phyloP scores from a whole-genome alignment of 1,140 invertebrate genomes.

The Drosophila oshimai region DNA sequence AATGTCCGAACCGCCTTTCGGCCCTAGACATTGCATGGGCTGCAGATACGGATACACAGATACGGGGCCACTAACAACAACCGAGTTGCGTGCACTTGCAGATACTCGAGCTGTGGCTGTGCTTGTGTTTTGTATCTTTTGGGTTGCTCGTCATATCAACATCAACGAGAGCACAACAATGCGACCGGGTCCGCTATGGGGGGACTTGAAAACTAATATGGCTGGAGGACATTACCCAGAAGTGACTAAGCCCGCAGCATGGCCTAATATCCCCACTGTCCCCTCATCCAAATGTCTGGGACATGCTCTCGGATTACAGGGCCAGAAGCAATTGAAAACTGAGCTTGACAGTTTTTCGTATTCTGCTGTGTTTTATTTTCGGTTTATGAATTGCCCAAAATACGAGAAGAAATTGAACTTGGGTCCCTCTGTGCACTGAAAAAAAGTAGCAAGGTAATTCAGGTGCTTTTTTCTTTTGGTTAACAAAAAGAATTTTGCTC shows the following conservation, averaged over 20 bases:
- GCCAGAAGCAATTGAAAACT: constrained; percentile 73
- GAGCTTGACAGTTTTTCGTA: constrained; percentile 62
- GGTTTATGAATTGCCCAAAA: constrained; percentile 65
- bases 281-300: constrained; percentile 2
- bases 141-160: constrained; percentile 43
- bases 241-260: constrained; percentile 72
- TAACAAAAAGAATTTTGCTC: too few relatives aligned
- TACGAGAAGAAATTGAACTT: constrained; percentile 63
- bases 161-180: constrained; percentile 57
- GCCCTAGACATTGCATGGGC: constrained; percentile 12
- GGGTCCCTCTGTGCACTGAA: constrained; percentile 10
- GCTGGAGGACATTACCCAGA: constrained; percentile 32
- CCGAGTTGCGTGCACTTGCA: constrained; percentile 43
- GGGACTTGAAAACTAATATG: constrained; percentile 71
- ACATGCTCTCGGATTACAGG: constrained; percentile 66
- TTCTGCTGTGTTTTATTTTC: constrained; percentile 35
- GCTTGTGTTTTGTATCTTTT: constrained; percentile 30
- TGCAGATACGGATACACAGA: constrained; percentile 10
- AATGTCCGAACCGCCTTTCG: constrained; percentile 63
- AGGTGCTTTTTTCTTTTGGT: too few relatives aligned
- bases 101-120: constrained; percentile 30
- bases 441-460: neutral
- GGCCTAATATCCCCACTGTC: constrained; percentile 26
- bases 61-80: constrained; percentile 11
- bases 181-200: constrained; percentile 15